phyloP scores from a whole-genome alignment of 2,888 invertebrate species.

The Mycalesis mineus region DNA sequence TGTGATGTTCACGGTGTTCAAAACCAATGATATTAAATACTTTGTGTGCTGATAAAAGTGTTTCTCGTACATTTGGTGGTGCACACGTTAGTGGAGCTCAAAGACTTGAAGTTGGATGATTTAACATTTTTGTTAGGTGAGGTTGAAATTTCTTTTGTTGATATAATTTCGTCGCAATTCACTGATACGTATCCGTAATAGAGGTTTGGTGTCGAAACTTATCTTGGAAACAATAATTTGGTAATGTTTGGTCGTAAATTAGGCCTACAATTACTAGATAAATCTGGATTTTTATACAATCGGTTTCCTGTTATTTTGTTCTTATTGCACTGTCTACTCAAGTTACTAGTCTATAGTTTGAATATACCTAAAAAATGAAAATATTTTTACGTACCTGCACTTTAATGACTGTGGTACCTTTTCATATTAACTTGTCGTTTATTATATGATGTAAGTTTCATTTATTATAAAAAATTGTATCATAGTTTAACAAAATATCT shows the following conservation, averaged over 20 bases:
- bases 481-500: too few species aligned
- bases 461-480: too few species aligned
- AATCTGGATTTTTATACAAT: not conserved
- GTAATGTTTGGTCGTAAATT: not conserved
- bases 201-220: constrained; percentile 11
- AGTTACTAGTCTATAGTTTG: not conserved
- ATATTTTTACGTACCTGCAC: not conserved
- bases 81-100: constrained; percentile 28
- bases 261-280: not conserved
- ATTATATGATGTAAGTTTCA: too few species aligned
- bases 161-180: constrained; percentile 29
- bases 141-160: constrained; percentile 37
- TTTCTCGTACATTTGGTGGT: constrained; percentile 29
- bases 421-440: too few species aligned
- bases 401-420: too few species aligned
- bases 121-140: constrained; percentile 61
- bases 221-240: not conserved
- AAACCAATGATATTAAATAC: constrained; percentile 45
- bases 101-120: constrained; percentile 52
- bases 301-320: not conserved
- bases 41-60: constrained; percentile 33
- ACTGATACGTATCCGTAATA: constrained; percentile 16
- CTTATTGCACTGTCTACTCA: not conserved
- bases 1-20: constrained; percentile 45
- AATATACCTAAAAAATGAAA: not conserved